Conservation (phyloP, 2,113 vertebrate species). For the Onychostoma macrolepis region DNA sequence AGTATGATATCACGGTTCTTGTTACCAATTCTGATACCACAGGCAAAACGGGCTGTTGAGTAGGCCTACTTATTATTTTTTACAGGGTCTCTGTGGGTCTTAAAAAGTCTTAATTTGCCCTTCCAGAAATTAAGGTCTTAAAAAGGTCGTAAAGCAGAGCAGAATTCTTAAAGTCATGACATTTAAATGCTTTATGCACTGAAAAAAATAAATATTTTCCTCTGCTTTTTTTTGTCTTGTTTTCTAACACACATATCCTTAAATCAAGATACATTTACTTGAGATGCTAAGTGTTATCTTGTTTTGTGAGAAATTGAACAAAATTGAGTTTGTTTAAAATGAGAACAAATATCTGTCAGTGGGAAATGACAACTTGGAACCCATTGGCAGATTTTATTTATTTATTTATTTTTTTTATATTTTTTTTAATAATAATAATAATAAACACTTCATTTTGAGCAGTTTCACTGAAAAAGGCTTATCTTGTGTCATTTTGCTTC, state of each 20-base stretch:
- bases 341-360: not conserved
- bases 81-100: not conserved
- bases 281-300: not conserved
- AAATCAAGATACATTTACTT: not conserved
- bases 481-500: not conserved
- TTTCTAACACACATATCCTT: not conserved
- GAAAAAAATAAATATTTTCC: too few relatives aligned
- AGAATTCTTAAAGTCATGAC: not conserved
- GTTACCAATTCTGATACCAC: not conserved
- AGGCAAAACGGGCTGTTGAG: not conserved
- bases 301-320: not conserved
- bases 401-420: too few relatives aligned
- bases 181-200: not conserved
- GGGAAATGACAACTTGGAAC: not conserved
- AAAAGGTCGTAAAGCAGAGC: too few relatives aligned
- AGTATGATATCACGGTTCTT: not conserved
- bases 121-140: too few relatives aligned
- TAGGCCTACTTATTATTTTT: not conserved
- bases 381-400: too few relatives aligned
- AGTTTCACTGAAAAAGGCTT: not conserved
- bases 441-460: not conserved
- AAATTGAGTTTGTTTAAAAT: not conserved
- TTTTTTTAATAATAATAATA: too few relatives aligned
- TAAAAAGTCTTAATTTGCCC: too few relatives aligned
- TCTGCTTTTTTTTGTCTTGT: too few relatives aligned